Evolutionary conservation across 2,797 vertebrate genomes (phyloP).

Genomic region (Acanthurus lineatus): DNA sequence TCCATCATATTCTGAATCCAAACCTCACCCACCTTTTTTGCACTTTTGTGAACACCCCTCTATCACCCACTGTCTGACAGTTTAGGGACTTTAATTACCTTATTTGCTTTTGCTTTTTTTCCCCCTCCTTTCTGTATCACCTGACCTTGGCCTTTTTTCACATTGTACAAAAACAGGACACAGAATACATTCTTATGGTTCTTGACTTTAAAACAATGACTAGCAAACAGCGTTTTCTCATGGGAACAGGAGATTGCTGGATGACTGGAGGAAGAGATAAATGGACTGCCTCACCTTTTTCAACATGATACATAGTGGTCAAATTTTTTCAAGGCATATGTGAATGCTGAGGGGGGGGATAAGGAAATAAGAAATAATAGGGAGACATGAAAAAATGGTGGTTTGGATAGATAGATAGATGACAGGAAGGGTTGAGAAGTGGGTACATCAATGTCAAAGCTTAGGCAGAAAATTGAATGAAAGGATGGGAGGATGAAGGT

Average conservation of each 20-base stretch:
- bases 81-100: constrained; percentile 6
- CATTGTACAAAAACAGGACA: not conserved
- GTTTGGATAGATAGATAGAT: constrained; percentile 6
- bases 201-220: constrained; percentile 3
- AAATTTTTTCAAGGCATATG: not conserved
- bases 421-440: constrained; percentile 4
- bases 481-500: constrained; percentile 9
- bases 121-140: too few relatives aligned
- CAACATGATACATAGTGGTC: not conserved
- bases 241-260: not conserved
- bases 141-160: constrained; percentile 5
- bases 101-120: constrained; percentile 1
- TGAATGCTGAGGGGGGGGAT: not conserved
- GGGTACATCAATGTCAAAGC: constrained; percentile 37
- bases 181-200: not conserved
- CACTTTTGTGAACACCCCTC: not conserved
- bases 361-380: not conserved
- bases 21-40: not conserved
- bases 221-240: constrained; percentile 18
- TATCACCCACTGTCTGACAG: not conserved
- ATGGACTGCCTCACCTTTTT: constrained; percentile 30
- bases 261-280: not conserved
- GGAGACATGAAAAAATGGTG: not conserved
- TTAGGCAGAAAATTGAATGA: constrained; percentile 20
- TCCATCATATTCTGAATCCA: constrained; percentile 53